Base-by-base conservation (phyloP, 2,888 invertebrate species). In the Eustalomyia histrio region DNA sequence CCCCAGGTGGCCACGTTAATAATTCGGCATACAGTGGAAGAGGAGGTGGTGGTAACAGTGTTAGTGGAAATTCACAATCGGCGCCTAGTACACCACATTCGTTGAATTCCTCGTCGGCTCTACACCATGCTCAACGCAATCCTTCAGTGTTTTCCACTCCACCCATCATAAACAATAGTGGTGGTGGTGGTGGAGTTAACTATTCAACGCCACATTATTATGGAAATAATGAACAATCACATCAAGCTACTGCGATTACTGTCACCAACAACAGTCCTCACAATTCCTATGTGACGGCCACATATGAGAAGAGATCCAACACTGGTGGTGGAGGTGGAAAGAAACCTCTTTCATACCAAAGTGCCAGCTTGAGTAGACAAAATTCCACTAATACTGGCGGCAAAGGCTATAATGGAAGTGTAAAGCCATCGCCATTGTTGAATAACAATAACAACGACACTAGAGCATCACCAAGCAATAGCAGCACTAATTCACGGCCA, bases 91-190 rank as follows among this genome's bases (percentile, higher is more conserved):
- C 91, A n/a, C 91, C 91, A 21, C 87, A 88, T 69, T 87, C 88
- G 8, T 79, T 87, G 58, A 74, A 84, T 60, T 83, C 86, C 24
- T 80, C 83, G 18, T 58, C 82, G 16, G 39, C 18, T 3, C 58
- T 67, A 14, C 80, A 79, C 10, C 83, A 85, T 10, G 84, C 84
- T 67, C 87, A 86, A 35, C 86, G 86, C 14, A 90, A 90, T 85
- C 88, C 89, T 18, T 90, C 91, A 33, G 83, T 91, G 43, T 91
- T 91, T 74, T 88, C 91, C 73, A 91, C 91, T 14, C 91, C 91
- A 6, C 90, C 91, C 16, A 87, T 88, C 43, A 76, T 89, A 43
- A 85, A 87, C n/a, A 87, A 85, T 64, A 84, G 60, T 6, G 84
- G 76, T 6, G 83, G 76, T 2, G 83, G 76, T 2, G 80, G 82